Percentiles rank a stretch among this genome's conserved stretches.
These are phyloP conservation scores for Lycaon pictus DNA, from an alignment of 2,113 vertebrate genomes.

Conservation along the genomic window DNA sequence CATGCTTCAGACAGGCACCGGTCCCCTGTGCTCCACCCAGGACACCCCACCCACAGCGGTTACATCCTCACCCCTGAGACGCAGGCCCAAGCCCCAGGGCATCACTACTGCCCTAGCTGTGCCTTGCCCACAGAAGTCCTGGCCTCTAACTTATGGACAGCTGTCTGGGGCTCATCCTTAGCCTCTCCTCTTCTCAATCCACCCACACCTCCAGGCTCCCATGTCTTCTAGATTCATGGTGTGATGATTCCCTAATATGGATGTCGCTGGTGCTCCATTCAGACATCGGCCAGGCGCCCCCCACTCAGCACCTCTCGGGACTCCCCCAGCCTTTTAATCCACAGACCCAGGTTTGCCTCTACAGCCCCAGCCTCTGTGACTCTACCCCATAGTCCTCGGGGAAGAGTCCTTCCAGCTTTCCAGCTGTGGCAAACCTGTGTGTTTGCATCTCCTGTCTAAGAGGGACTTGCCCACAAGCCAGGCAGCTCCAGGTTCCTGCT, in stretches of 20 bases:
- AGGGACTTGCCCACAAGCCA: neutral
- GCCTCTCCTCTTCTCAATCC: neutral
- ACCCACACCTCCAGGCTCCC: neutral
- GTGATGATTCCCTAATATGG: neutral
- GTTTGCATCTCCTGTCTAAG: neutral
- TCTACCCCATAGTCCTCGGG: neutral
- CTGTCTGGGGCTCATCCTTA: neutral
- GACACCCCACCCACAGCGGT: neutral
- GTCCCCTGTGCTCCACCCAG: neutral
- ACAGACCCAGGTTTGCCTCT: neutral
- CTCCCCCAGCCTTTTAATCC: neutral
- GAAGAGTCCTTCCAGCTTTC: neutral
- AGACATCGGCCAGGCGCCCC: neutral
- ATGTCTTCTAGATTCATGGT: neutral
- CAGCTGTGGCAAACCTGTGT: neutral
- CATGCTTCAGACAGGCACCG: neutral
- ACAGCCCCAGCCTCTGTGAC: neutral
- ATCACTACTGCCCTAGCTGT: neutral
- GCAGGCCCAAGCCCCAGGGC: neutral
- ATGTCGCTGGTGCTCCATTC: neutral
- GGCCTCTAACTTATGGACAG: neutral
- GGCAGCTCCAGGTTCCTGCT: neutral
- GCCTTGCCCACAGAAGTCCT: neutral
- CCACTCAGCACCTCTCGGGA: neutral
- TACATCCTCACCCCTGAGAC: accelerated